Evolutionary conservation across 2,797 vertebrate species (phyloP).

Genomic region (Sarcoramphus papa): DNA sequence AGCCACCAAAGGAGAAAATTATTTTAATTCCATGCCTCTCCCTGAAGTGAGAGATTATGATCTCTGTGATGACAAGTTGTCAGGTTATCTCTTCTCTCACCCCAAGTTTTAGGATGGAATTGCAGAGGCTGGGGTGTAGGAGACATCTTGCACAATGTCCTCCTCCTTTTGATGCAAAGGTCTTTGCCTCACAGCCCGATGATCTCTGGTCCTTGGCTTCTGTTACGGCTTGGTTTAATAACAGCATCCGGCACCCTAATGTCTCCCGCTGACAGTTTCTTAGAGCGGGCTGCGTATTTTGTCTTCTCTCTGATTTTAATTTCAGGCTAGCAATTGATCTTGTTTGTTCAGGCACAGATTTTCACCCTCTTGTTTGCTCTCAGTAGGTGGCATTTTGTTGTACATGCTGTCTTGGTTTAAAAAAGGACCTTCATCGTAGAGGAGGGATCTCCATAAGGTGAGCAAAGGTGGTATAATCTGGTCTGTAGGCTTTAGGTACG

Average conservation of each 20-base stretch:
- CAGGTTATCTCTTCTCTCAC: neutral
- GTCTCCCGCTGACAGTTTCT: neutral
- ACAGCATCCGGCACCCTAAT: neutral
- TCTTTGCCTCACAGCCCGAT: fast-evolving
- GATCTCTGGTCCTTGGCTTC: neutral
- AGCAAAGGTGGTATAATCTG: neutral
- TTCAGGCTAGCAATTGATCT: neutral
- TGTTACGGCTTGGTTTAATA: neutral
- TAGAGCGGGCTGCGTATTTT: neutral
- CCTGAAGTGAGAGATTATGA: neutral
- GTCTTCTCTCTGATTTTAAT: neutral
- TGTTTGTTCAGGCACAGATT: neutral
- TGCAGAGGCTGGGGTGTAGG: neutral
- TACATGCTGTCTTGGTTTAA: neutral
- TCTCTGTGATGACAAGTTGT: neutral
- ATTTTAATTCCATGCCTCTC: neutral
- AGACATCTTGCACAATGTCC: neutral
- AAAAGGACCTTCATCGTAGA: neutral
- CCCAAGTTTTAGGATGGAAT: neutral
- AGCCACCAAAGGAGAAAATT: neutral
- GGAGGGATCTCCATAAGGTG: neutral
- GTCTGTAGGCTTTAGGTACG: neutral
- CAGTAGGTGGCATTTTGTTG: neutral
- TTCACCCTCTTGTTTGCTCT: neutral
- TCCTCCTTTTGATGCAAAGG: neutral